Percentiles rank a stretch among this genome's conserved stretches.
These are phyloP conservation scores for Diplogasteroides magnus DNA, from an alignment of 1,140 invertebrate species.

Conservation along the genomic window DNA sequence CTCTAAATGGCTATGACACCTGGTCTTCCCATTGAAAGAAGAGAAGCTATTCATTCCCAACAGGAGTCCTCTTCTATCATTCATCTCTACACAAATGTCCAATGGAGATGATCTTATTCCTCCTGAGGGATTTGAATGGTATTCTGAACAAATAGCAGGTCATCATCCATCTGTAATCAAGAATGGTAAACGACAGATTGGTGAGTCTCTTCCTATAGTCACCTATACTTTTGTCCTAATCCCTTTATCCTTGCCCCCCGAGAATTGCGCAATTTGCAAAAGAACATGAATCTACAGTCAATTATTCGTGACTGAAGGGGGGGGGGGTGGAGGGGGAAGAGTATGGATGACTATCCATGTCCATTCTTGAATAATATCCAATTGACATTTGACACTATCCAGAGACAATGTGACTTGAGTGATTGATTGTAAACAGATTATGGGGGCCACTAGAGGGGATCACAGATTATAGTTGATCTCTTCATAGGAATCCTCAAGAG, in stretches of 20 bases:
- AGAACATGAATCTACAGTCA: too few relatives aligned
- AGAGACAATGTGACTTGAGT: too few relatives aligned
- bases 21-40: neutral
- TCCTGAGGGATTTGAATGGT: constrained; percentile 42
- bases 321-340: too few relatives aligned
- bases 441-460: too few relatives aligned
- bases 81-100: neutral
- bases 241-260: neutral
- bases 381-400: too few relatives aligned
- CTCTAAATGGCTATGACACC: neutral
- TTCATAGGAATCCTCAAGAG: constrained; percentile 25
- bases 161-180: constrained; percentile 51
- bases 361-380: too few relatives aligned
- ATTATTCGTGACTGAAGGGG: too few relatives aligned
- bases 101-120: constrained; percentile 7
- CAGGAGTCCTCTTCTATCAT: neutral
- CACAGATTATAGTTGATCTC: too few relatives aligned
- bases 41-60: too few relatives aligned
- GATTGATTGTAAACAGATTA: too few relatives aligned
- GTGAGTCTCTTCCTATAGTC: constrained; percentile 21
- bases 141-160: constrained; percentile 51
- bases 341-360: too few relatives aligned
- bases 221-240: constrained; percentile 15
- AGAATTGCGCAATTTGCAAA: too few relatives aligned
- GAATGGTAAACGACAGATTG: constrained; percentile 50